These are phyloP conservation scores for Hydrophis major DNA, from an alignment of 2,797 vertebrate genomes.

Conservation along the genomic window DNA sequence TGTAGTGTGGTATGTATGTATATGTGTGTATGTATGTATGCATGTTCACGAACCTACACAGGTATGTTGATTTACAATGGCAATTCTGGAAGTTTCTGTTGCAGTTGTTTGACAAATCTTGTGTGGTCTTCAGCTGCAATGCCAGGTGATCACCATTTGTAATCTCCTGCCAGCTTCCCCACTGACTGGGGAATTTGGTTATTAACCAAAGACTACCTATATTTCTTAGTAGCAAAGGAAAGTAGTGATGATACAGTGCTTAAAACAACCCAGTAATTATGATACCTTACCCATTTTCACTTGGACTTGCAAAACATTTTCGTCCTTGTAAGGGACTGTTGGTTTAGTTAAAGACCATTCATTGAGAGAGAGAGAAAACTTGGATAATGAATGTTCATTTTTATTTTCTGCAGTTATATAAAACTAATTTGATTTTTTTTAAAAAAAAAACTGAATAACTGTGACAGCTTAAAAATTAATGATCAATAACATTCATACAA, in stretches of 20 bases:
- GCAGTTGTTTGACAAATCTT: neutral
- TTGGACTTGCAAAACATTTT: neutral
- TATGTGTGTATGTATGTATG: no score
- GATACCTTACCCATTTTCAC: neutral
- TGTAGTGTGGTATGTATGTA: no score
- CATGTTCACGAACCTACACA: neutral
- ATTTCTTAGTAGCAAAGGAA: neutral
- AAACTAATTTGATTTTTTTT: slow-evolving; percentile 48
- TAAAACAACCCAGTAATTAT: neutral
- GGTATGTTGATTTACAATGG: neutral
- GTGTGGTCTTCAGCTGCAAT: neutral
- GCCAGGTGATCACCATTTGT: neutral
- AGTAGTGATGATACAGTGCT: neutral
- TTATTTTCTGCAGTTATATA: slow-evolving; percentile 36
- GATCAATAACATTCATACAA: slow-evolving; percentile 46
- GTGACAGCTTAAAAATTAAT: slow-evolving; percentile 63
- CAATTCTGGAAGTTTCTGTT: neutral
- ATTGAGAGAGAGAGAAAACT: slow-evolving; percentile 23
- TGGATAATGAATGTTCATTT: slow-evolving; percentile 46
- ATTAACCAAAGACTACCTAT: neutral
- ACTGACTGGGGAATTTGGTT: neutral
- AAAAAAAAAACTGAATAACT: slow-evolving; percentile 5
- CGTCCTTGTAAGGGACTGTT: slow-evolving; percentile 17
- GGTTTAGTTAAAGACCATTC: slow-evolving; percentile 21
- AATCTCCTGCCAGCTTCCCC: neutral